These are phyloP conservation scores for Synergus laeviventris DNA, from an alignment of 2,888 invertebrate species.

Conservation along the genomic window DNA sequence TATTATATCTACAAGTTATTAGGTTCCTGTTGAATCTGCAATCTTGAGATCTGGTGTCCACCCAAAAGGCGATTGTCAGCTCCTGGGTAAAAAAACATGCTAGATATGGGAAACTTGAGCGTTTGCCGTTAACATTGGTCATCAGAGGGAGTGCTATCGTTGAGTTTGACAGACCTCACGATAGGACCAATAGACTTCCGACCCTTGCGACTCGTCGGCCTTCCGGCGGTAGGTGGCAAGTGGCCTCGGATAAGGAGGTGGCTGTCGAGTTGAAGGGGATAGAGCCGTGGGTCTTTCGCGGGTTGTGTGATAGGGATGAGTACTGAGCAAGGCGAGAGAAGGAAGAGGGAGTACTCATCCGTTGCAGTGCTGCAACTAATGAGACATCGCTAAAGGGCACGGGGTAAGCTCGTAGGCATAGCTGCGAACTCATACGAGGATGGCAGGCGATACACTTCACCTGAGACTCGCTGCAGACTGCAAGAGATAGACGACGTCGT, in stretches of 20 bases:
- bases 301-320: conserved; percentile 52
- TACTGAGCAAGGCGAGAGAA: conserved; percentile 51
- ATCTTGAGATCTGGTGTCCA: too few relatives aligned
- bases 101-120: not conserved
- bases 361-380: conserved; percentile 76
- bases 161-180: conserved; percentile 19
- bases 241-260: conserved; percentile 73
- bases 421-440: conserved; percentile 66
- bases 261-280: conserved; percentile 67
- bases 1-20: too few relatives aligned
- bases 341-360: conserved; percentile 69
- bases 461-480: conserved; percentile 72
- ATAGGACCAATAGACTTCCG: conserved; percentile 35
- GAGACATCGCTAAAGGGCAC: conserved; percentile 76
- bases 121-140: conserved; percentile 2
- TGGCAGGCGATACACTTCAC: conserved; percentile 74
- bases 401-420: conserved; percentile 65
- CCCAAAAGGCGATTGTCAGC: too few relatives aligned
- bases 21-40: too few relatives aligned
- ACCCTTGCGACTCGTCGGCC: conserved; percentile 1
- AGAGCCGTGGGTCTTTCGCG: conserved; percentile 59
- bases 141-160: conserved; percentile 2
- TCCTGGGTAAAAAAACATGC: not conserved
- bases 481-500: conserved; percentile 65
- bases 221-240: conserved; percentile 58